Evolutionary conservation across 2,888 invertebrate species (phyloP), one percentile per base, ranked within the genome.

Genomic region (Scaptomyza polygonia): DNA sequence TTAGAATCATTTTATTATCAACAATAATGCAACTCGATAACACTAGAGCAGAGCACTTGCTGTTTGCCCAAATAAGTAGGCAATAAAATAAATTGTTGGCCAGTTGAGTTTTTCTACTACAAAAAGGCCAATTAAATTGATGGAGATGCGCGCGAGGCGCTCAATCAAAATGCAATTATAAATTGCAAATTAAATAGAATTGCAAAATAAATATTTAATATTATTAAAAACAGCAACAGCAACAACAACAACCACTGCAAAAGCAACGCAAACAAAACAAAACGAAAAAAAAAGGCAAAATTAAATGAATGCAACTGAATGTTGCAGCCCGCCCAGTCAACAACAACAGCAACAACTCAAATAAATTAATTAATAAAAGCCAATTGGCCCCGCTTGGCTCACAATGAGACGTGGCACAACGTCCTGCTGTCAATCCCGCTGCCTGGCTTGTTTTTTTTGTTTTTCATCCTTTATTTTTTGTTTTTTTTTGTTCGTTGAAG

Each of bases 361-460:
- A 77, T 84, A 87, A 82, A 87, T 87, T 85, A 83, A 87, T 83
- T 81, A 87, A 83, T 87, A 85, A 80, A 87, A 77, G 69, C 51
- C 82, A 73, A 73, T 72, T 71, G 72, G 55, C 48, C 61, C 45
- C 61, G 71, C 43, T 54, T 49, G 55, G 63, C 40, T 57, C 56
- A 48, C 25, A 44, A 29, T 21, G 21, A 21, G 21, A 4, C 21
- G 4, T 52, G 6, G 52, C 51, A 27, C 25, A 25, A 11, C 27
- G 32, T 34, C 8, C 39, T 47, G 51, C 54, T 36, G 59, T 66
- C 71, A 72, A 51, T 73, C 57, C 57, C 18, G 27, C 11, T 7
- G 12, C 16, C 12, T 18, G 48, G 29, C 43, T 56, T 54, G 29
- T 49, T 63, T 42, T n/a, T n/a, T 7, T 14, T 16, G 32, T 34